Percentiles rank a stretch among this genome's conserved stretches.
Evolutionary conservation across 1,140 invertebrate genomes (phyloP).

Genomic region (Drosophila elegans): DNA sequence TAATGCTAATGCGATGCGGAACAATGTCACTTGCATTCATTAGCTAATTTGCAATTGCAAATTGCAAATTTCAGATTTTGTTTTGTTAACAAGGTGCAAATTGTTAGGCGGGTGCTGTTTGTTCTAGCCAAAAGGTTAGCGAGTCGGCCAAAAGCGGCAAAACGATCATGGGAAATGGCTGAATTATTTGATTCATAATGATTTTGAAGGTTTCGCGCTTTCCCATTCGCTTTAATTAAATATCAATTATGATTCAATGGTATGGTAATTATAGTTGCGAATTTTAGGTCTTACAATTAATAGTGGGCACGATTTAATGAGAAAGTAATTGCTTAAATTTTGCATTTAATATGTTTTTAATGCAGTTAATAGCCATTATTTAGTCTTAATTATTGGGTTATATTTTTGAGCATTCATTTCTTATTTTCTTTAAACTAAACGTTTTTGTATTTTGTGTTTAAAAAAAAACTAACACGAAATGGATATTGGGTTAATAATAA

Average conservation of each 20-base stretch:
- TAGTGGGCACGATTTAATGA: not conserved
- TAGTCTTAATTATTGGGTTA: not conserved
- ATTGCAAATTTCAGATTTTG: slow-evolving; percentile 28
- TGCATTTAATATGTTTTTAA: not conserved
- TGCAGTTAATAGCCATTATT: not conserved
- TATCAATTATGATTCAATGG: slow-evolving; percentile 9
- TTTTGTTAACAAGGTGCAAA: slow-evolving; percentile 73
- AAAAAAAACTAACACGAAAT: too few relatives aligned
- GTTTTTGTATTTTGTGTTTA: too few relatives aligned
- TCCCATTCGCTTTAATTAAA: slow-evolving; percentile 25
- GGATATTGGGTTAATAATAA: too few relatives aligned
- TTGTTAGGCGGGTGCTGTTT: slow-evolving; percentile 61
- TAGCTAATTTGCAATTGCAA: slow-evolving; percentile 34
- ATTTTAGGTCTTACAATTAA: slow-evolving; percentile 1
- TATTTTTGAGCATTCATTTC: too few relatives aligned
- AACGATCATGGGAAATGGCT: slow-evolving; percentile 20
- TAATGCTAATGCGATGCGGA: slow-evolving; percentile 35
- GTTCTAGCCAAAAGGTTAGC: slow-evolving; percentile 61
- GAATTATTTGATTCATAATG: slow-evolving; percentile 19
- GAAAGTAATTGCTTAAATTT: not conserved
- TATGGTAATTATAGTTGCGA: slow-evolving; percentile 1
- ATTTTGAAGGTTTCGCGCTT: slow-evolving; percentile 18
- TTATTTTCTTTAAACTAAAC: too few relatives aligned
- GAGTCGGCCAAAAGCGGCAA: slow-evolving; percentile 51
- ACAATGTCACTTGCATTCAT: slow-evolving; percentile 39